Conservation (phyloP, 2,113 vertebrate genomes). For the Brienomyrus longianalis region DNA sequence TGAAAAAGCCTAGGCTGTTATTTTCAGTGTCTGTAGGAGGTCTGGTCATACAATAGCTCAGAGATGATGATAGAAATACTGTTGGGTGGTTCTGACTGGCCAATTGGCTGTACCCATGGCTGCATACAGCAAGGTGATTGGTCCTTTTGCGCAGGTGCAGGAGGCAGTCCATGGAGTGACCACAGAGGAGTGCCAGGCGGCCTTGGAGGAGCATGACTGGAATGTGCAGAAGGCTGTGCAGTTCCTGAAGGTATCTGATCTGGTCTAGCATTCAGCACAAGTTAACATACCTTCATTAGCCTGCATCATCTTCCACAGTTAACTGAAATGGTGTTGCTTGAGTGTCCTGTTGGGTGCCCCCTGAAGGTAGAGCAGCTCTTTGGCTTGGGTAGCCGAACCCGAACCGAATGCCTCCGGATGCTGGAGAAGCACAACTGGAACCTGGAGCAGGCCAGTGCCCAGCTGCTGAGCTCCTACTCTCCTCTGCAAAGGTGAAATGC, state of each 20-base stretch:
- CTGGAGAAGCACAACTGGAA: constrained; percentile 87
- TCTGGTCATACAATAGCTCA: neutral
- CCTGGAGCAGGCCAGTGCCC: constrained; percentile 80
- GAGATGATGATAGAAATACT: neutral
- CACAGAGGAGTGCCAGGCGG: constrained; percentile 80
- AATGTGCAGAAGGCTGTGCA: constrained; percentile 71
- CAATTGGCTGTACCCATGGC: neutral
- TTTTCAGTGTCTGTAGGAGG: neutral
- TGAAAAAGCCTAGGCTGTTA: neutral
- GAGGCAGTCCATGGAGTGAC: constrained; percentile 88
- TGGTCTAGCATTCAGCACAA: neutral
- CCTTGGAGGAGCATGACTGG: constrained; percentile 80
- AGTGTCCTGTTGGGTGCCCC: neutral
- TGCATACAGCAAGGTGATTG: neutral
- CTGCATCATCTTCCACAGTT: neutral
- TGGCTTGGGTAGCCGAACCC: constrained; percentile 78
- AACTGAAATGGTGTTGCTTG: neutral
- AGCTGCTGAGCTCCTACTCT: constrained; percentile 76
- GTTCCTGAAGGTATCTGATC: constrained; percentile 74
- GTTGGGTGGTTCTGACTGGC: neutral
- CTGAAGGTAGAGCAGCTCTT: constrained; percentile 90
- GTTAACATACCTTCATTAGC: neutral
- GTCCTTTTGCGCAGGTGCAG: constrained; percentile 67
- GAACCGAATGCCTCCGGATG: constrained; percentile 78
- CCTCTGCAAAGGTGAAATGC: constrained; percentile 54